Base-by-base conservation (phyloP, 2,888 invertebrate species). In the Lymantria dispar region DNA sequence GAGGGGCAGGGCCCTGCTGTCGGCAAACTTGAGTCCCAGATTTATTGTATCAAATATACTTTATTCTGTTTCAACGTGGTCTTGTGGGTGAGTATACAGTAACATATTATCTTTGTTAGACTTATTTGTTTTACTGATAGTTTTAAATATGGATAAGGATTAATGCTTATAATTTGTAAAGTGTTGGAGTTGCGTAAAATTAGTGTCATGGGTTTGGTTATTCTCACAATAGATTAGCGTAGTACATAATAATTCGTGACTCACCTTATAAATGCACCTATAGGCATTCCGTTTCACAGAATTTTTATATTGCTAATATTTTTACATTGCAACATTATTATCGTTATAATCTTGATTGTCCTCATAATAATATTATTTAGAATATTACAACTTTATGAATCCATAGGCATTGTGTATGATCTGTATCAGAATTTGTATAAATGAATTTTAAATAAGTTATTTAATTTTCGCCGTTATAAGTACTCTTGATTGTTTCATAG, bases 41-140 rank as follows among this genome's bases (percentile, higher is more conserved):
- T 96, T 70, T 94, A 94, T 60, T 94, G 95, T 75, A 93, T 97
- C 60, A 97, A 96, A 84, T 97, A 96, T 83, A 95, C 95, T 43
- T 87, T 97, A 59, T 95, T 97, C 72, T 96, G 95, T 74, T 94
- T 96, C 83, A 97, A 96, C 79, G 93, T 96, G 47, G 92, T 97
- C 47, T 85, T 95, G 70, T 96, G 95, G 95, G 96, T 96, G 80
- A 93, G 95, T 93, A 54, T 54, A 42, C 46, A 33, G 1, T 52
- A 67, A 67, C 66, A 64, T 62, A 56, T 59, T 61, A 66, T 57
- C 55, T 37, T 40, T 57, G 30, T 49, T 47, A 45, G 38, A 54
- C 36, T 55, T 60, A 55, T 36, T 37, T 22, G 2, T 22, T 63
- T 72, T 67, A 57, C 63, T n/a, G n/a, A n/a, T n/a, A n/a, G n/a